These are phyloP conservation scores for Thinocorus orbignyianus DNA, from an alignment of 2,113 vertebrate species.

Conservation along the genomic window DNA sequence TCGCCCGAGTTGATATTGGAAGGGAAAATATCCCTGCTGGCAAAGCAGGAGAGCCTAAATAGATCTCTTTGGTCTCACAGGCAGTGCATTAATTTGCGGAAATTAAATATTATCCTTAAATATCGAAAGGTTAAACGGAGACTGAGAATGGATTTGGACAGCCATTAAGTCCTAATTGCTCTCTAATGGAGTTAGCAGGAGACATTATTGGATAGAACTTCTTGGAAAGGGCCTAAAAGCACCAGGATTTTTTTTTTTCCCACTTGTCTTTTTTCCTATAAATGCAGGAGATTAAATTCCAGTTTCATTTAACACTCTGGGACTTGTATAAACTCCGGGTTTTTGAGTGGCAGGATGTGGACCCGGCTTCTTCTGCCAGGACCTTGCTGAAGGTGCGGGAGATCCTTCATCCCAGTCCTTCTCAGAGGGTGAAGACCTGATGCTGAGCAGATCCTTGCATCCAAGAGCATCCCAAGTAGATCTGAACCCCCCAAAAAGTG, in stretches of 20 bases:
- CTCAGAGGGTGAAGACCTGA: rapidly evolving
- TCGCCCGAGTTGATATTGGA: slow-evolving; percentile 42
- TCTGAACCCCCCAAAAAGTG: background rate
- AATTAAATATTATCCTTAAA: slow-evolving; percentile 97
- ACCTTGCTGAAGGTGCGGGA: background rate
- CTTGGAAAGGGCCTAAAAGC: slow-evolving; percentile 77
- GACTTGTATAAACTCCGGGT: background rate
- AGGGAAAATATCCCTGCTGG: slow-evolving; percentile 68
- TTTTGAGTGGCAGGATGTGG: background rate
- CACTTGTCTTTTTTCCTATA: background rate
- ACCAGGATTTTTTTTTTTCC: slow-evolving; percentile 44
- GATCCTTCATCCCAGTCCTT: background rate
- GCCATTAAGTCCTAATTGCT: slow-evolving; percentile 94
- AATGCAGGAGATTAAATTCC: background rate
- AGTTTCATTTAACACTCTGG: background rate
- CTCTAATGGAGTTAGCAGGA: slow-evolving; percentile 90
- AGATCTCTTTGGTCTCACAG: slow-evolving; percentile 81
- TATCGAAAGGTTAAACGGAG: slow-evolving; percentile 96
- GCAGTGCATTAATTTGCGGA: slow-evolving; percentile 86
- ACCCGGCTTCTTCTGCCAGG: background rate
- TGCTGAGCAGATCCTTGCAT: background rate
- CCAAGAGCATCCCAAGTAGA: background rate
- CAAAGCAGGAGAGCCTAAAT: slow-evolving; percentile 76
- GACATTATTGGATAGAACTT: slow-evolving; percentile 87
- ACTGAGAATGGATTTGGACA: slow-evolving; percentile 92